phyloP scores from a whole-genome alignment of 2,797 vertebrate genomes.

The Nyctalus aviator region DNA sequence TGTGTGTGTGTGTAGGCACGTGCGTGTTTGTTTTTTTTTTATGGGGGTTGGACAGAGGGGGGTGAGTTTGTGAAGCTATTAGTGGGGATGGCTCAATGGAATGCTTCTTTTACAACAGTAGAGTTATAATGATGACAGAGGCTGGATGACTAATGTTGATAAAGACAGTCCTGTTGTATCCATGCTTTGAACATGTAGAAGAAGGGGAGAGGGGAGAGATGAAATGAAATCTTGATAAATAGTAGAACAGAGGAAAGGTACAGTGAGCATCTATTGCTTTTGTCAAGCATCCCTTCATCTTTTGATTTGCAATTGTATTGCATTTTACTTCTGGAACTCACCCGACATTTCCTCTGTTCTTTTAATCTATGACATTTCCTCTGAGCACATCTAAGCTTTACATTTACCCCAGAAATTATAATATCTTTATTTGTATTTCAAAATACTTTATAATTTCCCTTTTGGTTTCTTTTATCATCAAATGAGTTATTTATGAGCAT shows the following conservation, averaged over 20 bases:
- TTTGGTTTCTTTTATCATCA: not conserved
- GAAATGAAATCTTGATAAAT: not conserved
- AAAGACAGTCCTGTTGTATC: not conserved
- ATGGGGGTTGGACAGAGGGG: not conserved
- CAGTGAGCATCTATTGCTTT: not conserved
- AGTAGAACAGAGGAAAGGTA: not conserved
- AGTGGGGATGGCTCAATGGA: not conserved
- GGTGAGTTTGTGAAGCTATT: not conserved
- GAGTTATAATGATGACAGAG: not conserved
- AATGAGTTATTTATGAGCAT: not conserved
- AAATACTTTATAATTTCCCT: constrained; percentile 33
- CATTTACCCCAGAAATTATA: not conserved
- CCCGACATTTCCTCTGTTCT: not conserved
- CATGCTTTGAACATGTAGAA: constrained; percentile 5
- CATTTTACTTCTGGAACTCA: not conserved
- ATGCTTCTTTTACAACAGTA: not conserved
- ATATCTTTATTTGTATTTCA: not conserved
- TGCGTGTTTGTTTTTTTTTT: not conserved
- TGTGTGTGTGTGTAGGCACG: not conserved
- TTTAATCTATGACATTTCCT: not conserved
- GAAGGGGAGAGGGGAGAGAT: not conserved
- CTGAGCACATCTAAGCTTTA: not conserved
- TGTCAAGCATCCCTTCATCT: not conserved
- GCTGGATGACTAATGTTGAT: not conserved
- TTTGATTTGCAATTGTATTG: not conserved